A percentile compares a stretch with the other conserved stretches of the same genome.
phyloP scores from a whole-genome alignment of 2,797 vertebrate genomes.

The Acanthis flammea region DNA sequence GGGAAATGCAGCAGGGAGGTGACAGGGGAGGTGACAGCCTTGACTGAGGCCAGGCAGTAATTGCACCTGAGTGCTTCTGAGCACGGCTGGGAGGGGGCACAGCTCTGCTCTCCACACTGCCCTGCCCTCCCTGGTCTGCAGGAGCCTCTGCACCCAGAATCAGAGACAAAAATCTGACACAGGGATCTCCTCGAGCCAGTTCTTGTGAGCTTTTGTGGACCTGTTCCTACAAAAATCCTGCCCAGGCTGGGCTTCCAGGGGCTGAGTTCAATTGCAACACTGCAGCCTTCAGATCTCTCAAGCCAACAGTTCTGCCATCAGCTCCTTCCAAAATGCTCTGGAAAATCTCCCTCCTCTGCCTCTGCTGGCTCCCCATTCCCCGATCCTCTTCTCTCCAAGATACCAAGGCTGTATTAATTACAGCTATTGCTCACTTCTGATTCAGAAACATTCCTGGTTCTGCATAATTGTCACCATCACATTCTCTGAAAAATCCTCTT shows the following conservation, averaged over 20 bases:
- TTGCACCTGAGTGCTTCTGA: not conserved
- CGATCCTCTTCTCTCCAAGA: not conserved
- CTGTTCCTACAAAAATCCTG: not conserved
- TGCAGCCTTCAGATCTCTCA: accelerated
- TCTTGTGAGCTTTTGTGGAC: not conserved
- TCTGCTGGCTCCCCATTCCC: not conserved
- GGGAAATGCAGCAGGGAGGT: not conserved
- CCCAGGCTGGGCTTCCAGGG: not conserved
- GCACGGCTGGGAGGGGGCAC: not conserved
- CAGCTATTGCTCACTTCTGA: not conserved
- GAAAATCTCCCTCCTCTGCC: not conserved
- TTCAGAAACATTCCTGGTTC: not conserved
- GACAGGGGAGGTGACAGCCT: not conserved
- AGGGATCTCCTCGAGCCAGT: not conserved
- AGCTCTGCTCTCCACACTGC: not conserved
- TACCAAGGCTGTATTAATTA: not conserved
- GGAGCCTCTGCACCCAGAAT: not conserved
- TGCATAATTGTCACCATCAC: not conserved
- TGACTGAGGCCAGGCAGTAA: not conserved
- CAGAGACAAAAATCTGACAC: not conserved
- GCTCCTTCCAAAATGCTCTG: not conserved
- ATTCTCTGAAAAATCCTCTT: too few species aligned
- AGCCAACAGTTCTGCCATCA: not conserved
- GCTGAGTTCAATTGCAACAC: not conserved
- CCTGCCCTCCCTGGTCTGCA: not conserved